Evolutionary conservation across 2,797 vertebrate species (phyloP).

Genomic region (Myripristis jacobus): DNA sequence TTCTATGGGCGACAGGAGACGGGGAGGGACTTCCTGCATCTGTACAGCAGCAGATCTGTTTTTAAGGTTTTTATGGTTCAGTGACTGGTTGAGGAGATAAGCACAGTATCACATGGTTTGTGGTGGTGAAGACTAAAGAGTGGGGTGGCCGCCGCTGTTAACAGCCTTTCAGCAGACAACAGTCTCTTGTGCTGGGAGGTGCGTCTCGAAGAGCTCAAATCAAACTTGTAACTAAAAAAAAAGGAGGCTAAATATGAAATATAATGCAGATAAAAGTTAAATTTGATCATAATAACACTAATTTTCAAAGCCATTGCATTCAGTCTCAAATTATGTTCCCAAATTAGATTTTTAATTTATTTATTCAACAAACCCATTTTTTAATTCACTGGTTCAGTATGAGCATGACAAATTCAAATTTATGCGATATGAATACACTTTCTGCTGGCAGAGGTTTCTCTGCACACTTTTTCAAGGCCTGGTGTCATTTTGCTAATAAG

Average conservation of each 20-base stretch:
- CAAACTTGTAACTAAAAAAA: too few relatives aligned
- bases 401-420: background rate
- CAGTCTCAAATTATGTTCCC: background rate
- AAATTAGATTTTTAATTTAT: background rate
- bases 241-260: slow-evolving; percentile 6
- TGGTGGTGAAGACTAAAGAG: too few relatives aligned
- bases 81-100: too few relatives aligned
- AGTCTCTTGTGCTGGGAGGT: too few relatives aligned
- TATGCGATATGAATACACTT: background rate
- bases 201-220: too few relatives aligned
- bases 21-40: too few relatives aligned
- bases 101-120: too few relatives aligned
- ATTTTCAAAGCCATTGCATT: background rate
- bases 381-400: background rate
- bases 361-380: background rate
- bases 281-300: background rate
- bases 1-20: too few relatives aligned
- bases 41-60: too few relatives aligned
- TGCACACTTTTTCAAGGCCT: background rate
- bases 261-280: slow-evolving; percentile 1
- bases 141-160: too few relatives aligned
- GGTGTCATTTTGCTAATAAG: background rate
- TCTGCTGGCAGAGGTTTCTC: background rate
- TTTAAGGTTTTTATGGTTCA: too few relatives aligned
- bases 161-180: too few relatives aligned